Evolutionary conservation across 2,113 vertebrate species (phyloP).

Genomic region (Podiceps cristatus): DNA sequence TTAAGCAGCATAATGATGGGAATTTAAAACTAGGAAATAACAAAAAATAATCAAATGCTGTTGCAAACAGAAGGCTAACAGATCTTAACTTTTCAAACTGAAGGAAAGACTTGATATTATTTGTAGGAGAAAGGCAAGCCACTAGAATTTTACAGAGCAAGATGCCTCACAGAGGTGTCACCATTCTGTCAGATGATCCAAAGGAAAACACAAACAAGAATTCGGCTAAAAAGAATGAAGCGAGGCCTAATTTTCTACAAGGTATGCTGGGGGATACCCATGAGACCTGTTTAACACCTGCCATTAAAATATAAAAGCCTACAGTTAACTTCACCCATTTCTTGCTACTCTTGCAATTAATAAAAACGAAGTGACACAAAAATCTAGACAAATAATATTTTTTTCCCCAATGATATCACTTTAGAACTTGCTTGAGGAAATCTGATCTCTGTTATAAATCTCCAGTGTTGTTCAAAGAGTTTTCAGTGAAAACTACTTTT

Average conservation of each 20-base stretch:
- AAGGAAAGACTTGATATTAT: background rate
- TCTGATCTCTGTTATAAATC: background rate
- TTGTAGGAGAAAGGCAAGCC: background rate
- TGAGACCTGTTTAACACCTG: background rate
- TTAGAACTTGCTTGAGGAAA: background rate
- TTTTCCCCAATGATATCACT: background rate
- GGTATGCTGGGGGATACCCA: background rate
- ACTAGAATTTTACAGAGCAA: background rate
- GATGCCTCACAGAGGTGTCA: background rate
- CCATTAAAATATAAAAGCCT: background rate
- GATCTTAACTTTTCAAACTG: background rate
- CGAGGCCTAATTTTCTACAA: background rate
- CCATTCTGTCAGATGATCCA: background rate
- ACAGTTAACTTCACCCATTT: background rate
- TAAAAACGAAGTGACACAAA: background rate
- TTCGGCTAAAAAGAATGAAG: background rate
- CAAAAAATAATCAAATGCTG: background rate
- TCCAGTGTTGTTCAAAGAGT: background rate
- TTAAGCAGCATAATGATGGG: background rate
- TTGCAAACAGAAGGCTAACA: background rate
- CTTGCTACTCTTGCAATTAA: background rate
- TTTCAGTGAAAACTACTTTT: background rate
- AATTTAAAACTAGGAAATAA: background rate
- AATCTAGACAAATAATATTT: background rate
- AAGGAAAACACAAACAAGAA: background rate